phyloP scores from a whole-genome alignment of 2,888 invertebrate genomes.

The Choristoneura rosaceana region DNA sequence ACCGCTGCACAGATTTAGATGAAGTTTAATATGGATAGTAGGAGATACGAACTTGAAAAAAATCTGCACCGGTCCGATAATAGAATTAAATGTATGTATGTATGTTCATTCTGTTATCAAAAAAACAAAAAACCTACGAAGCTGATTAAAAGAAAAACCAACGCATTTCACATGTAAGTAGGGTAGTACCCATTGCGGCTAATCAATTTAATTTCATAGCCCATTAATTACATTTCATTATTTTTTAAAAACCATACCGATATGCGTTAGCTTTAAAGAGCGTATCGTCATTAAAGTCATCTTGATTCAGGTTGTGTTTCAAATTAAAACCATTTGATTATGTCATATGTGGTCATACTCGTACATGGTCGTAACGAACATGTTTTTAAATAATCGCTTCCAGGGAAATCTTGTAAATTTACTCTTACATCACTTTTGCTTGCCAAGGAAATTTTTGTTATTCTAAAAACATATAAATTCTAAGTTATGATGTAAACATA shows the following conservation, averaged over 20 bases:
- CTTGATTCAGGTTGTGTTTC: slow-evolving; percentile 3
- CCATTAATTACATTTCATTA: not conserved
- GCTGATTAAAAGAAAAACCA: not conserved
- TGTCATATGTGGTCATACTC: slow-evolving; percentile 7
- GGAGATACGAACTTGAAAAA: no score
- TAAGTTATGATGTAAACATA: slow-evolving; percentile 7
- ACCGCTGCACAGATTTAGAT: no score
- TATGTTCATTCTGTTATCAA: no score
- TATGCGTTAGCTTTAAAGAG: not conserved
- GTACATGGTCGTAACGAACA: slow-evolving; percentile 12
- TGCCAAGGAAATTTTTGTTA: slow-evolving; percentile 1
- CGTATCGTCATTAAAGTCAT: slow-evolving; percentile 9
- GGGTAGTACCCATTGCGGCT: not conserved
- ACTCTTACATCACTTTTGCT: slow-evolving; percentile 14
- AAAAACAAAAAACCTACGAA: not conserved
- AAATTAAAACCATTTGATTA: slow-evolving; percentile 20
- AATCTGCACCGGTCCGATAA: no score
- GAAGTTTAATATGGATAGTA: no score
- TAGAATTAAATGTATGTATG: no score
- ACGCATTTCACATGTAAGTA: not conserved
- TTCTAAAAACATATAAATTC: not conserved
- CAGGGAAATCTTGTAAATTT: slow-evolving; percentile 33
- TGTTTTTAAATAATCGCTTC: slow-evolving; percentile 21
- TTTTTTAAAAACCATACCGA: not conserved
- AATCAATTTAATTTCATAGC: not conserved